A percentile compares a stretch with the other conserved stretches of the same genome.
Conservation (phyloP, 2,113 vertebrate species). For the Oceanodroma tethys region DNA sequence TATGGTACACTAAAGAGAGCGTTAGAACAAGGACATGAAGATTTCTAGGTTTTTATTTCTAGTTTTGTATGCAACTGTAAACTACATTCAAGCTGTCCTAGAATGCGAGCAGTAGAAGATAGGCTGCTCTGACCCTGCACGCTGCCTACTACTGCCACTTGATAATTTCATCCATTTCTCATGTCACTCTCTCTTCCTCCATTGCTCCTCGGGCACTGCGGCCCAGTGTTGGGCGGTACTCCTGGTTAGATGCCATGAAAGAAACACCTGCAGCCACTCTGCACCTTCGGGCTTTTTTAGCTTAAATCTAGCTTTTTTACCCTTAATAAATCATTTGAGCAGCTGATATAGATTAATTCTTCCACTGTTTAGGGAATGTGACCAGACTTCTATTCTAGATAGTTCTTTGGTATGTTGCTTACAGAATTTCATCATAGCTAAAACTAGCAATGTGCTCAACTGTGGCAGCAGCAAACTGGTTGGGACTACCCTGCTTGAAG, state of each 20-base stretch:
- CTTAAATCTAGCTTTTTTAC: not conserved
- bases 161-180: not conserved
- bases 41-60: slow-evolving; percentile 41
- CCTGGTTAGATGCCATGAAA: not conserved
- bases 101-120: not conserved
- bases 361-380: not conserved
- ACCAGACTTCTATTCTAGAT: not conserved
- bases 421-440: slow-evolving; percentile 24
- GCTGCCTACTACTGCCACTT: not conserved
- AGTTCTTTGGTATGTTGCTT: slow-evolving; percentile 26
- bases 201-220: accelerated
- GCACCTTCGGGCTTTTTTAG: not conserved
- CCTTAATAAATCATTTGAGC: not conserved
- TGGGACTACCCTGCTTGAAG: not conserved
- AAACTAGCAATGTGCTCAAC: not conserved
- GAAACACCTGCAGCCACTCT: not conserved
- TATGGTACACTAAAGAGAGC: slow-evolving; percentile 14
- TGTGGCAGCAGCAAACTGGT: not conserved
- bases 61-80: slow-evolving; percentile 32
- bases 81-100: not conserved
- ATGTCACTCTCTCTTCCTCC: not conserved
- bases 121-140: not conserved
- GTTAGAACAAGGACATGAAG: slow-evolving; percentile 15
- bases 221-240: not conserved
- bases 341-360: not conserved